These are phyloP conservation scores for Hepsetus odoe DNA, from an alignment of 2,113 vertebrate species.

Conservation along the genomic window DNA sequence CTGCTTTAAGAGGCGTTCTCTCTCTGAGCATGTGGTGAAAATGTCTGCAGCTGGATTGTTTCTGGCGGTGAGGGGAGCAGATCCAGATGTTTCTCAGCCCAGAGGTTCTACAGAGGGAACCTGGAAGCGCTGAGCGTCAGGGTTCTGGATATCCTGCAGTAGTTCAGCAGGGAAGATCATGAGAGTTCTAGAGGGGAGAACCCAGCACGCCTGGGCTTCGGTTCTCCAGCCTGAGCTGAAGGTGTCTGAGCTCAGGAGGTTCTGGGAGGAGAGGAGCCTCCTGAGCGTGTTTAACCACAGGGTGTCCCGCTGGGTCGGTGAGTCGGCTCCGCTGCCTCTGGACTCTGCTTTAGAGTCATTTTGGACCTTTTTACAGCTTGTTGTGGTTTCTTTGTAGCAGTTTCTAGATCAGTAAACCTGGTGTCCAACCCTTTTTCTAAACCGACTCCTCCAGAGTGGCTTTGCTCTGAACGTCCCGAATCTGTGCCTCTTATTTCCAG, in stretches of 20 bases:
- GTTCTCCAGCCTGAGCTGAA: conserved; percentile 36
- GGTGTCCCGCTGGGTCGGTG: conserved; percentile 61
- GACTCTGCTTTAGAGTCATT: too few relatives aligned
- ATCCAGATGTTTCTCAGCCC: background rate
- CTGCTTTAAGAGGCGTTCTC: background rate
- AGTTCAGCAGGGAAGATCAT: conserved; percentile 1
- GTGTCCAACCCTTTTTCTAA: too few relatives aligned
- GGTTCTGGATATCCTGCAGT: too few relatives aligned
- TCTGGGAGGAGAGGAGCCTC: background rate
- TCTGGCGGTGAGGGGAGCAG: background rate
- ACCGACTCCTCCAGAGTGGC: too few relatives aligned
- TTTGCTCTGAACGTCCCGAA: too few relatives aligned
- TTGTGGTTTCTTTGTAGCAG: too few relatives aligned
- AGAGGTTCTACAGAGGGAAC: background rate
- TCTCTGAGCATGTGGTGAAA: too few relatives aligned
- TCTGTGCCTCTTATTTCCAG: too few relatives aligned
- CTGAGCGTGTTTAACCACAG: conserved; percentile 35
- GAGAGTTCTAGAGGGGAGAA: conserved; percentile 20
- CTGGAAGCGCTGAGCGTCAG: too few relatives aligned
- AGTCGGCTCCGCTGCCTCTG: conserved; percentile 29
- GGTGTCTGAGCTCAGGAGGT: conserved; percentile 17
- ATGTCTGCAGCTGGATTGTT: background rate
- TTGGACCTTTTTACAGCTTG: too few relatives aligned
- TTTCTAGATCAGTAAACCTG: too few relatives aligned
- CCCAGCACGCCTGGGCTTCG: conserved; percentile 22